Base-by-base conservation (phyloP, 2,888 invertebrate genomes). In the Drosophila anomalata region DNA sequence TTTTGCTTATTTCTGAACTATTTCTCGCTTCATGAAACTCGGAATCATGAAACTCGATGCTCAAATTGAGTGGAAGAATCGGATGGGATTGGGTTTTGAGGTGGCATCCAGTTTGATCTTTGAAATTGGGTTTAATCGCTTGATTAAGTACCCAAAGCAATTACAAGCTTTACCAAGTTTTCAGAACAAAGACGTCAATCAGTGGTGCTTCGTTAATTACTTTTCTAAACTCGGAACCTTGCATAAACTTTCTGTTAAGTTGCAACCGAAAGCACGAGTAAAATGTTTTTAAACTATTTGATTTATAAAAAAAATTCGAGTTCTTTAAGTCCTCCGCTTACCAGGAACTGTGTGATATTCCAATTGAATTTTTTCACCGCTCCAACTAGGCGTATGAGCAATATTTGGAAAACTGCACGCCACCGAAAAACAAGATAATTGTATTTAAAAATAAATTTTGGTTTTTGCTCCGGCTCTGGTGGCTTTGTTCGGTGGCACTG, bases 371-470 rank as follows among this genome's bases (percentile, higher is more conserved):
- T 36, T 68, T 39, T 65, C 33, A 20, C 67, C 11, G 26, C 7
- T 41, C 26, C 69, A 46, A 54, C 57, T 14, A 8, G 56, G 63
- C 63, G 63, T 65, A 65, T 65, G 70, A 65, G 46, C 70, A 65
- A 65, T 65, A 22, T 20, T 44, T 44, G 22, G 12, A 56, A 46
- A 68, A 53, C 41, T 46, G 44, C 68, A 67, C 20, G 55, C 62
- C 42, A 8, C 24, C 62, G 31, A 51, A 44, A 51, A 44, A 53
- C 46, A 56, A 65, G 22, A 55, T 22, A 31, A 68, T 65, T 39
- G 29, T 65, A 67, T 63, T 65, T 65, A 65, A 65, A 65, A 65
- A 69, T 65, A 65, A 65, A 65, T 70, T 70, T 65, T 33, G 46
- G 66, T 65, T 42, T 17, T 24, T 14, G 56, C 42, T 36, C 14